A percentile compares a stretch with the other conserved stretches of the same genome.
Evolutionary conservation across 2,113 vertebrate species (phyloP).

Genomic region (Heterotis niloticus): DNA sequence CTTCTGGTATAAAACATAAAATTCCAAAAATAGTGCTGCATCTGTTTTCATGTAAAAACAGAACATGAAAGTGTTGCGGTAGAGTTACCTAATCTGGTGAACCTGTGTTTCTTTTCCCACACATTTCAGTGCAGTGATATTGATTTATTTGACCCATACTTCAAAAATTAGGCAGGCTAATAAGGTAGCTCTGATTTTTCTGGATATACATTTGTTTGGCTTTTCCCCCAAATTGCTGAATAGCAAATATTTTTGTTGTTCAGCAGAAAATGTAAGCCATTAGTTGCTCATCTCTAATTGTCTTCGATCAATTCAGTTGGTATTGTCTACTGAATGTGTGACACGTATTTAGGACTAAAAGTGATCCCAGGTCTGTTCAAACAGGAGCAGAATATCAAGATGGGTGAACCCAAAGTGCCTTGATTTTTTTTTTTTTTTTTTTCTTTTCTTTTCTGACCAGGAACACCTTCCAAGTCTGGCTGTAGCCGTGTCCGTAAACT

Average conservation of each 20-base stretch:
- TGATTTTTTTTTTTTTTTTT: too few relatives aligned
- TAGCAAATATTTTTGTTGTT: constrained; percentile 21
- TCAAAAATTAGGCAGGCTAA: background rate
- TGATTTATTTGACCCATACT: too few relatives aligned
- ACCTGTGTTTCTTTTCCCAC: background rate
- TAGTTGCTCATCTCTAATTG: constrained; percentile 19
- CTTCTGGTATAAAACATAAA: background rate
- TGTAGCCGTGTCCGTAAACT: background rate
- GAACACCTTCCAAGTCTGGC: constrained; percentile 1
- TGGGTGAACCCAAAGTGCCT: too few relatives aligned
- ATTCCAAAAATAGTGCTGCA: constrained; percentile 9
- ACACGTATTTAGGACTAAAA: constrained; percentile 31
- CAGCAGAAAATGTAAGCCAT: constrained; percentile 24
- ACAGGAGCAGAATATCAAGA: too few relatives aligned
- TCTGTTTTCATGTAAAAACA: background rate
- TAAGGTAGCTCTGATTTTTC: background rate
- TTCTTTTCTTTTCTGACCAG: too few relatives aligned
- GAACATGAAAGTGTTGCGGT: background rate
- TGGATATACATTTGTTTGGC: constrained; percentile 33
- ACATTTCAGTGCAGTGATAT: background rate
- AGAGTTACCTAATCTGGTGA: background rate
- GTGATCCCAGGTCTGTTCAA: background rate
- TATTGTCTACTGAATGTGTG: constrained; percentile 30
- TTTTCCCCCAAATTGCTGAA: constrained; percentile 14
- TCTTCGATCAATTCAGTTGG: constrained; percentile 25